Conservation (phyloP, 2,113 vertebrate species). For the Lampris incognitus region DNA sequence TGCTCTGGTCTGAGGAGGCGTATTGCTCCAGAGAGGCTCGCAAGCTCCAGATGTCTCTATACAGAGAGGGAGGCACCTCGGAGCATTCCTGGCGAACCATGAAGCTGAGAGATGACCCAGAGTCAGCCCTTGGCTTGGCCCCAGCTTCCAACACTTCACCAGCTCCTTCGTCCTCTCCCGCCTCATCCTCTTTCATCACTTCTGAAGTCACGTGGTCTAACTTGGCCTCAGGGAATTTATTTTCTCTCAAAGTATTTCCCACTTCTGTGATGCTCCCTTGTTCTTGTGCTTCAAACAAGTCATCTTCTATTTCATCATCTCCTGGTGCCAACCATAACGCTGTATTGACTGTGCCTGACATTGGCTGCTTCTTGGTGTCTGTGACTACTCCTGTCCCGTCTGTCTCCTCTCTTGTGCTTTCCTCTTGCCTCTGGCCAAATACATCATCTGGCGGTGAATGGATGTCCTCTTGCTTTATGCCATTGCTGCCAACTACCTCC, state of each 20-base stretch:
- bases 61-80: conserved; percentile 82
- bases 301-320: conserved; percentile 36
- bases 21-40: conserved; percentile 93
- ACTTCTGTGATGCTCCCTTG: conserved; percentile 24
- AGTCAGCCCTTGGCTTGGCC: conserved; percentile 51
- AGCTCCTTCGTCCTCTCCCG: conserved; percentile 58
- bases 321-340: neutral
- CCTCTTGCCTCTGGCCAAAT: conserved; percentile 11
- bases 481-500: conserved; percentile 59
- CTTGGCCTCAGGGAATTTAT: neutral
- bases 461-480: conserved; percentile 25
- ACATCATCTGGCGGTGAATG: conserved; percentile 11
- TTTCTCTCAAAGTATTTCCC: conserved; percentile 35
- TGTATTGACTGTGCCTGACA: neutral
- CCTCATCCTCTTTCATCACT: conserved; percentile 40
- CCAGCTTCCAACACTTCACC: conserved; percentile 59
- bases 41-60: conserved; percentile 95
- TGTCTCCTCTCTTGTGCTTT: conserved; percentile 31
- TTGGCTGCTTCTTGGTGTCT: conserved; percentile 9
- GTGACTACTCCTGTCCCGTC: conserved; percentile 23
- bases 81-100: conserved; percentile 69
- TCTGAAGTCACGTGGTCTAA: conserved; percentile 11
- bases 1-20: conserved; percentile 91
- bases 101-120: conserved; percentile 55
- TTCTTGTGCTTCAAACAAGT: conserved; percentile 51